phyloP scores from a whole-genome alignment of 2,113 vertebrate genomes.

The Neotragus pygmaeus region DNA sequence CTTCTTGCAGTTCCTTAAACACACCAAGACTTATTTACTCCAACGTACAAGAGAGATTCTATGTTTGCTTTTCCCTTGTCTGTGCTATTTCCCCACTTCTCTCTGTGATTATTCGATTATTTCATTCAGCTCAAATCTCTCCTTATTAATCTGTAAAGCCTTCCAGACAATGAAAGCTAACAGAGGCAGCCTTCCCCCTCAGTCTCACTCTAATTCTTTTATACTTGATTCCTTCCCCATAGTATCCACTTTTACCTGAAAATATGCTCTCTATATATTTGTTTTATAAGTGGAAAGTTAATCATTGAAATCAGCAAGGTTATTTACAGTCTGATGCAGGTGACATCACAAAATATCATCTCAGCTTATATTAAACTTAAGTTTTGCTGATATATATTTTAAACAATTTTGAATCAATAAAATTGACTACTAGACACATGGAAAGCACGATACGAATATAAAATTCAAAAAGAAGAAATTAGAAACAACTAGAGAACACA shows the following conservation, averaged over 20 bases:
- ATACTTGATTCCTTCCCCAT: neutral
- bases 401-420: conserved; percentile 57
- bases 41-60: neutral
- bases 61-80: neutral
- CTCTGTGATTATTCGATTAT: neutral
- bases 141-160: neutral
- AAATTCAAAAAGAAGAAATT: neutral
- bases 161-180: neutral
- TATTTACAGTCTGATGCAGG: conserved; percentile 51
- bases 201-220: neutral
- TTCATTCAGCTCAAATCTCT: neutral
- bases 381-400: conserved; percentile 60
- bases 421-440: conserved; percentile 4
- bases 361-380: conserved; percentile 41
- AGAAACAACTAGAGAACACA: neutral
- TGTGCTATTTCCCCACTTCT: neutral
- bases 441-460: neutral
- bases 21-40: neutral
- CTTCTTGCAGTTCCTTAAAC: neutral
- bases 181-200: neutral
- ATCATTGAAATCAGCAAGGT: conserved; percentile 22
- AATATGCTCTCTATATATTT: neutral
- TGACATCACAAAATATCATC: conserved; percentile 61
- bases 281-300: neutral
- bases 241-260: neutral